phyloP scores from a whole-genome alignment of 2,888 invertebrate genomes.

The Drosophila mimica region DNA sequence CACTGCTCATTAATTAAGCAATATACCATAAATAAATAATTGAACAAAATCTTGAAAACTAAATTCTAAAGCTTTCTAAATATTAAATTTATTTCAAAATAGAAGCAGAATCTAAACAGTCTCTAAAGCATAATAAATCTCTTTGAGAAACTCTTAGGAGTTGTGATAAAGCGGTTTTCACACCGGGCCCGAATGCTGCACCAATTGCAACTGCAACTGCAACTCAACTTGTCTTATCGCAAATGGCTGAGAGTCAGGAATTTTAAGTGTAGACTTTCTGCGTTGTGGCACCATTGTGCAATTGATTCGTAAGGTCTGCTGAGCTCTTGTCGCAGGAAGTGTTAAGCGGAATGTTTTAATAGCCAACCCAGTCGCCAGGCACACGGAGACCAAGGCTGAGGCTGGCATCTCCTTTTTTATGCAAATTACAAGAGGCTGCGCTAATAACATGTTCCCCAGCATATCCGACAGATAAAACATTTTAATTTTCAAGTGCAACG shows the following conservation, averaged over 20 bases:
- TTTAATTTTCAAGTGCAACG: conserved; percentile 69
- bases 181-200: not conserved
- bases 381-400: conserved; percentile 32
- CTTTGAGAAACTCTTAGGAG: conserved; percentile 4
- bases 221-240: conserved; percentile 21
- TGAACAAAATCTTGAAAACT: not conserved
- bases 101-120: not conserved
- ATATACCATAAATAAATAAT: not conserved
- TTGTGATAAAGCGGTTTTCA: conserved; percentile 8
- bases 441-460: conserved; percentile 74
- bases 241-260: conserved; percentile 25
- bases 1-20: not conserved
- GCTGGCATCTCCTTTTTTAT: conserved; percentile 63
- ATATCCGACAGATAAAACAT: conserved; percentile 69
- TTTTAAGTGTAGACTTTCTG: conserved; percentile 22
- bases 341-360: conserved; percentile 81
- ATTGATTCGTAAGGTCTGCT: conserved; percentile 29
- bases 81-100: not conserved
- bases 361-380: conserved; percentile 49
- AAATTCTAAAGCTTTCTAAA: not conserved
- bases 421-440: conserved; percentile 73
- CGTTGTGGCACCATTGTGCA: conserved; percentile 45
- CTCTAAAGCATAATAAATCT: conserved; percentile 31
- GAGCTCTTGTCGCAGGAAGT: conserved; percentile 76
- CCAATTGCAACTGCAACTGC: not conserved